phyloP scores from a whole-genome alignment of 2,797 vertebrate genomes.

The Gephyroberyx darwinii region DNA sequence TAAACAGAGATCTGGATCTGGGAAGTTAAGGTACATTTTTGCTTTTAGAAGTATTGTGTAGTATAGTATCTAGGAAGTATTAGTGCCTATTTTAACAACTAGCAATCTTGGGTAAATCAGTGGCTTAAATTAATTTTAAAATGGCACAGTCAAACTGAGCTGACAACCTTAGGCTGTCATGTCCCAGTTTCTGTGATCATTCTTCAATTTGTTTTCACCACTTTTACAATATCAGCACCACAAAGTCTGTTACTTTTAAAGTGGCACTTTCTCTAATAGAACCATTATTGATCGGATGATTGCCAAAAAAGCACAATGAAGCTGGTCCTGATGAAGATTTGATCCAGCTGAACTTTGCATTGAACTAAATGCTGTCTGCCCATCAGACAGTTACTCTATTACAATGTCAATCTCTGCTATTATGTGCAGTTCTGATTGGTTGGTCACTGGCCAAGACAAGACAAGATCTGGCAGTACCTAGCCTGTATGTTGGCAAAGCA shows the following conservation, averaged over 20 bases:
- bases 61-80: no score
- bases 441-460: no score
- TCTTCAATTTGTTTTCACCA: background rate
- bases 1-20: no score
- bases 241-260: conserved; percentile 4
- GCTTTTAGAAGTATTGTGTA: no score
- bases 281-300: conserved; percentile 20
- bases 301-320: conserved; percentile 14
- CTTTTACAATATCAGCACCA: background rate
- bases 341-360: conserved; percentile 16
- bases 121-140: no score
- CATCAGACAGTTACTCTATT: no score
- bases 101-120: no score
- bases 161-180: background rate
- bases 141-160: background rate
- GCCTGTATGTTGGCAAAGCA: no score
- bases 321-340: conserved; percentile 9
- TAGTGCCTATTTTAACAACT: no score
- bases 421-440: background rate
- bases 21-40: no score
- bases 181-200: conserved; percentile 3
- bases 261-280: conserved; percentile 1
- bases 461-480: no score
- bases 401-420: background rate
- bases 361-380: background rate